Evolutionary conservation across 2,888 invertebrate genomes (phyloP), one percentile per base, ranked within the genome.

Genomic region (Miltochrista miniata): DNA sequence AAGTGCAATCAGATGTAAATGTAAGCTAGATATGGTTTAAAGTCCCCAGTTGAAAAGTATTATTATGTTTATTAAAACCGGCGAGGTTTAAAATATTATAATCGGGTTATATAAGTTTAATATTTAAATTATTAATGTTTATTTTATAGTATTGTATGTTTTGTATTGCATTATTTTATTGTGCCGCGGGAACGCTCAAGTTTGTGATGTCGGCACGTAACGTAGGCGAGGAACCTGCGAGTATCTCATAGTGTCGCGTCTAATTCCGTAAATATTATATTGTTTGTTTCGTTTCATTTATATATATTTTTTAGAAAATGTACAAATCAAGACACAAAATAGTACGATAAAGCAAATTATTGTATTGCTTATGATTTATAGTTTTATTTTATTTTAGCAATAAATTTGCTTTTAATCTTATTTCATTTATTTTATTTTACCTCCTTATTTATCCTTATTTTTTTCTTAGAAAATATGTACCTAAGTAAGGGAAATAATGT

Each of bases 21-120:
- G 79, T 90, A 90, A 87, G 87, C 73, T 85, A 87, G 87, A 73
- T 85, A 83, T 78, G 74, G 78, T 81, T 74, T 80, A 81, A 80
- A 73, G 81, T 80, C 79, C 90, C 89, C 87, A 89, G 89, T 90
- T 89, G 79, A 88, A 88, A 89, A 91, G 91, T 91, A 91, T 91
- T 91, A 91, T 90, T 91, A 90, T 87, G 87, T 90, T 90, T 90
- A 90, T 89, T 69, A 83, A 79, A 87, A 90, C 91, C 91, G 85
- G 76, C 72, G 78, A 85, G 90, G 90, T 90, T 89, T 83, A 76
- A 91, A 88, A 90, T 91, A 90, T 90, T 88, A 85, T 87, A 78
- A 90, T 89, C 85, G 87, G 90, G 86, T 90, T 89, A 86, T 67
- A 64, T 85, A 86, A 88, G 87, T 85, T 88, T 81, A 83, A 85